Conservation (phyloP, 1,140 invertebrate genomes). For the Augochlora pura region DNA sequence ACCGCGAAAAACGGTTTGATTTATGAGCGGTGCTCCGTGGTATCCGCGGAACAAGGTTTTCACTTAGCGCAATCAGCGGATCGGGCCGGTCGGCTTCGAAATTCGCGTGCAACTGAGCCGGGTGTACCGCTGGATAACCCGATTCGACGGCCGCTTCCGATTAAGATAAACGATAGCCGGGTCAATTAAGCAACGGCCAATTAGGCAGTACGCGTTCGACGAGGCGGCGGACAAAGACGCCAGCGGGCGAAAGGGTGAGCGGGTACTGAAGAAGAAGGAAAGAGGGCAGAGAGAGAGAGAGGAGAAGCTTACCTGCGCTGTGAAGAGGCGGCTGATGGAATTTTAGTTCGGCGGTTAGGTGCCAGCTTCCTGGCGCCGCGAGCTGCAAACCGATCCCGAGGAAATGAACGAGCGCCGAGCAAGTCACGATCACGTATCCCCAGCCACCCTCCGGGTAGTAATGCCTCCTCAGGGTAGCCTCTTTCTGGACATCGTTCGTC, state of each 20-base stretch:
- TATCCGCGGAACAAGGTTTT: conserved; percentile 14
- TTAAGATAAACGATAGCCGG: conserved; percentile 28
- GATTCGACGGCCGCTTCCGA: conserved; percentile 9
- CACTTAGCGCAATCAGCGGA: conserved; percentile 37
- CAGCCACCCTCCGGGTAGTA: conserved; percentile 85
- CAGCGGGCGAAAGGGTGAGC: too few species aligned
- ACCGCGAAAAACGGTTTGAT: conserved; percentile 32
- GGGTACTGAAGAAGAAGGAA: too few species aligned
- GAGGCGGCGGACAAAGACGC: background rate
- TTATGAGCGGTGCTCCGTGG: conserved; percentile 9
- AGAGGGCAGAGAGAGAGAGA: background rate
- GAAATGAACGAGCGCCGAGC: conserved; percentile 80
- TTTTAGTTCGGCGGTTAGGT: conserved; percentile 62
- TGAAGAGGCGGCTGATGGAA: conserved; percentile 70
- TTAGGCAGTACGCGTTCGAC: background rate
- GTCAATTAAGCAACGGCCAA: conserved; percentile 25
- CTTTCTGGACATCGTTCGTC: conserved; percentile 69
- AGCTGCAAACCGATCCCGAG: conserved; percentile 79
- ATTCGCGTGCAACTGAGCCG: background rate
- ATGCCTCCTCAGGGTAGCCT: conserved; percentile 78
- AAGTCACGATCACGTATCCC: conserved; percentile 83
- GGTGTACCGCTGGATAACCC: background rate
- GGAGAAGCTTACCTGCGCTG: conserved; percentile 61
- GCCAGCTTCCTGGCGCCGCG: conserved; percentile 67
- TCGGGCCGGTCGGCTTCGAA: background rate